phyloP scores from a whole-genome alignment of 2,888 invertebrate species.

The Ophraella communa region DNA sequence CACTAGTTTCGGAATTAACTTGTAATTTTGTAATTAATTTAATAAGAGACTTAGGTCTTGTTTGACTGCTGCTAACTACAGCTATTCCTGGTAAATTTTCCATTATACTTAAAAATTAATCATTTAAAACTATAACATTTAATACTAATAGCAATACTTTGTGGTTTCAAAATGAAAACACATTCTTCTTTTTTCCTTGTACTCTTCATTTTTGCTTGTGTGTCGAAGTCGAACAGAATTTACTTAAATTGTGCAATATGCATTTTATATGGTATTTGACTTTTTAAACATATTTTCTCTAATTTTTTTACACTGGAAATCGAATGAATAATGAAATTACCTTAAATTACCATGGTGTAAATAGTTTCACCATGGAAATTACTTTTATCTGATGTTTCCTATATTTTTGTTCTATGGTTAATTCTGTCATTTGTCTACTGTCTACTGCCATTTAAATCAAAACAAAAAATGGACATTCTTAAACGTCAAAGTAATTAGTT shows the following conservation, averaged over 20 bases:
- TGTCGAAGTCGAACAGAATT: too few species aligned
- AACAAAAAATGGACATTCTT: conserved; percentile 17
- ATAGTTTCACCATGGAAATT: too few species aligned
- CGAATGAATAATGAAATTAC: too few species aligned
- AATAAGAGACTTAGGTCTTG: conserved; percentile 57
- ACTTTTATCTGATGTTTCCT: too few species aligned
- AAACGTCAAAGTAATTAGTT: conserved; percentile 15
- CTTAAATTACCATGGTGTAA: too few species aligned
- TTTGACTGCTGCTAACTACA: conserved; percentile 56
- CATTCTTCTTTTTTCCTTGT: not conserved
- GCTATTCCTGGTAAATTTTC: conserved; percentile 51
- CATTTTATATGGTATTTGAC: too few species aligned
- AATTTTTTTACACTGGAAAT: too few species aligned
- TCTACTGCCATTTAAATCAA: not conserved
- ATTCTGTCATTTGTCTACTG: not conserved
- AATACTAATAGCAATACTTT: not conserved
- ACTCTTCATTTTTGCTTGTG: not conserved
- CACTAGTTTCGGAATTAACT: conserved; percentile 42
- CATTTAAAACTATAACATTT: conserved; percentile 11
- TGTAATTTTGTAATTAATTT: conserved; percentile 54
- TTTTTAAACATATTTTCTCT: too few species aligned
- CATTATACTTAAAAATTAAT: conserved; percentile 34
- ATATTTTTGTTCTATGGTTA: not conserved
- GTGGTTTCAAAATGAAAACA: not conserved
- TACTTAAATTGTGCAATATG: too few species aligned